Percentiles rank a stretch among this genome's conserved stretches.
Evolutionary conservation across 2,113 vertebrate genomes (phyloP).

Genomic region (Corapipo altera): DNA sequence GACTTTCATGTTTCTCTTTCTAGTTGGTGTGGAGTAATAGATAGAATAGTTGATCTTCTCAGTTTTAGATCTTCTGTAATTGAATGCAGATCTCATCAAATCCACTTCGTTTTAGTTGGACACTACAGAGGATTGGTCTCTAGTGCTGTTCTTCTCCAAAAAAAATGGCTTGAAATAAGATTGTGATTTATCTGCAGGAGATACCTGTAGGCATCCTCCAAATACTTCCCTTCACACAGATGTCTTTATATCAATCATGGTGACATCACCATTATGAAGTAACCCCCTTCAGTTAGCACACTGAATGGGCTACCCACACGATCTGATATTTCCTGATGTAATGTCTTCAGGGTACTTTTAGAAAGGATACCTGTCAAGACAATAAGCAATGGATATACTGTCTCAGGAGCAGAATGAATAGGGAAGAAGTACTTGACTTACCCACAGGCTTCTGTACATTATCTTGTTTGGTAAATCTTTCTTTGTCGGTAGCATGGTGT

Average conservation of each 20-base stretch:
- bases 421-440: constrained; percentile 21
- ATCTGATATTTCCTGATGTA: neutral
- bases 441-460: constrained; percentile 15
- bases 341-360: neutral
- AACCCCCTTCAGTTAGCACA: neutral
- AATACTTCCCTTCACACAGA: neutral
- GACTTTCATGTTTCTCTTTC: neutral
- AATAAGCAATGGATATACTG: neutral
- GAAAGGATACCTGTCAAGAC: neutral
- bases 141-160: neutral
- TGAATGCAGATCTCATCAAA: neutral
- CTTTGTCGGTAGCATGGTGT: constrained; percentile 29
- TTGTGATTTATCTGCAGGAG: constrained; percentile 12
- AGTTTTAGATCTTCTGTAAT: neutral
- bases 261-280: constrained; percentile 15
- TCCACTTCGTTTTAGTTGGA: neutral
- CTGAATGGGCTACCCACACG: neutral
- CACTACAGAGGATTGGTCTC: neutral
- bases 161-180: constrained; percentile 16
- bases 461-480: constrained; percentile 40
- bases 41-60: neutral
- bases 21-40: neutral
- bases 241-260: constrained; percentile 10
- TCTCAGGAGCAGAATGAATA: constrained; percentile 16
- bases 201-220: constrained; percentile 18